Evolutionary conservation across 2,797 vertebrate species (phyloP), one percentile per base, ranked within the genome.

Genomic region (Brotula barbata): DNA sequence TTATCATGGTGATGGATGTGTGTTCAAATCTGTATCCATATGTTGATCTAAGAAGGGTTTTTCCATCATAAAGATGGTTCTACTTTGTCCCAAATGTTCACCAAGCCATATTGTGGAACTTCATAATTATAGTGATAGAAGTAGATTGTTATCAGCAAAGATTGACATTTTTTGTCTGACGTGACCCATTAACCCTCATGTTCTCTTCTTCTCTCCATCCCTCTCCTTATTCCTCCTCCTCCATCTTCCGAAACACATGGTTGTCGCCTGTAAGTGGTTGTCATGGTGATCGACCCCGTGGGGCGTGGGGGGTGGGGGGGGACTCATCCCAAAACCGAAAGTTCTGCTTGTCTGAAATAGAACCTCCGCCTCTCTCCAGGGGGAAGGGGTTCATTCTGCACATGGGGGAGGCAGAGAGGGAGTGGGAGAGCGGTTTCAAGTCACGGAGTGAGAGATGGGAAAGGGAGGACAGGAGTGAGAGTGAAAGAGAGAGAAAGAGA

Each of bases 311-410:
- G n/a, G n/a, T n/a, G n/a, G n/a, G n/a, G n/a, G 63, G 85, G 85
- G 87, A 89, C 86, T 90, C 82, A 89, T 90, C 84, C 85, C 85
- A 90, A 89, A 89, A 89, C 81, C 79, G 66, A 89, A 89, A 89
- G 77, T 88, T 88, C 82, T 77, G 68, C 71, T 64, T 41, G 76
- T 88, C 84, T 82, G 76, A 87, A 88, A 87, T 87, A 86, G 83
- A 88, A 83, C 78, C 64, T 64, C 62, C 25, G 36, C 58, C 57
- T 62, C 52, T 73, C 80, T 75, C 71, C 41, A 44, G 52, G 47
- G 80, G 67, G 60, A 66, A 53, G 58, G 58, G 81, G 49, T 71
- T 82, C 56, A 67, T 77, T 78, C 73, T 66, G 71, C 49, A 76
- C 47, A 73, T 39, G 62, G 49, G 51, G 28, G 56, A 48, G 41